Percentiles rank a stretch among this genome's conserved stretches.
Evolutionary conservation across 2,113 vertebrate species (phyloP).

Genomic region (Enhydra lutris): DNA sequence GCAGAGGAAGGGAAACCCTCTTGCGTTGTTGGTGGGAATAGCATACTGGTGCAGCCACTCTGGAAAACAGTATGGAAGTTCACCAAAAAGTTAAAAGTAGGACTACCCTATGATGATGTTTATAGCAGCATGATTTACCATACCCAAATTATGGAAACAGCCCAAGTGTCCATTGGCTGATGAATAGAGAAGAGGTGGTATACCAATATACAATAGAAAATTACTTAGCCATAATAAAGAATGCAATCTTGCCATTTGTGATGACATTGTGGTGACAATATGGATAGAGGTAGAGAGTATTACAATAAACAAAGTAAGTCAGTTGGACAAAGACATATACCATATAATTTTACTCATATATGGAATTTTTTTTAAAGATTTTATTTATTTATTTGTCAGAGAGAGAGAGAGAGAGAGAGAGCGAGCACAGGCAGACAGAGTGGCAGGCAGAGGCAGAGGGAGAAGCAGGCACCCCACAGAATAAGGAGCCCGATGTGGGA

Average conservation of each 20-base stretch:
- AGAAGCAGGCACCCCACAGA: too few species aligned
- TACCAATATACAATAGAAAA: background rate
- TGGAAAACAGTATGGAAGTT: background rate
- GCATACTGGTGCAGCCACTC: background rate
- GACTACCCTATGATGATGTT: background rate
- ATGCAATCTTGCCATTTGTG: background rate
- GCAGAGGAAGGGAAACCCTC: background rate
- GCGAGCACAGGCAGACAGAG: too few species aligned
- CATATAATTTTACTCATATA: background rate
- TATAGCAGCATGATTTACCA: background rate
- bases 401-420: too few species aligned
- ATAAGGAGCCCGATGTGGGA: too few species aligned
- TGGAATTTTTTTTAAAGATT: too few species aligned
- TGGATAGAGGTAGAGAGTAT: background rate
- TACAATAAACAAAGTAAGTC: background rate
- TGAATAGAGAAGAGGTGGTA: background rate
- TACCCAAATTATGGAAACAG: background rate
- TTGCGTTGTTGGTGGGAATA: background rate
- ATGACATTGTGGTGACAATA: background rate
- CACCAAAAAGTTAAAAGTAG: background rate
- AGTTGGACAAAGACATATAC: background rate
- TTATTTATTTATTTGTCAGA: too few species aligned
- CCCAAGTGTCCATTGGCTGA: background rate
- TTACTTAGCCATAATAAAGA: background rate
- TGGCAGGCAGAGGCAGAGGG: too few species aligned